Evolutionary conservation across 2,888 invertebrate genomes (phyloP).

Genomic region (Ornithoptera alexandrae): DNA sequence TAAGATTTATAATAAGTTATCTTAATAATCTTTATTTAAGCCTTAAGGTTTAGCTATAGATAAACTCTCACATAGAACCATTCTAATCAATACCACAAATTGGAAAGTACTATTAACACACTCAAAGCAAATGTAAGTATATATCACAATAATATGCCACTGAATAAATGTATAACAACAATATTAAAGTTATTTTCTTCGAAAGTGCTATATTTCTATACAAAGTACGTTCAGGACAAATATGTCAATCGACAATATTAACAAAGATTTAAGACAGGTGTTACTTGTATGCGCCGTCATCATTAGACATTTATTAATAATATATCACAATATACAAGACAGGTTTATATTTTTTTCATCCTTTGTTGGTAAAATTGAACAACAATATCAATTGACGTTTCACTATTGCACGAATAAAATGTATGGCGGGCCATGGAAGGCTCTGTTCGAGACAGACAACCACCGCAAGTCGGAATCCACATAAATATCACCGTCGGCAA

Average conservation of each 20-base stretch:
- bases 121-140: too few species aligned
- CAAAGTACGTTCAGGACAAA: conserved; percentile 47
- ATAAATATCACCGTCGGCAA: conserved; percentile 6
- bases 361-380: conserved; percentile 48
- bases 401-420: conserved; percentile 70
- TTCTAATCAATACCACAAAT: too few species aligned
- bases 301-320: conserved; percentile 36
- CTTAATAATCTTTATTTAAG: too few species aligned
- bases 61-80: too few species aligned
- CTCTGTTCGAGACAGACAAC: conserved; percentile 40
- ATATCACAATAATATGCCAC: too few species aligned
- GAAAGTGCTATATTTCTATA: conserved; percentile 41
- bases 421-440: conserved; percentile 71
- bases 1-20: too few species aligned
- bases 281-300: neutral
- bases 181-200: conserved; percentile 35
- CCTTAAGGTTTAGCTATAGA: too few species aligned
- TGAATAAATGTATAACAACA: too few species aligned
- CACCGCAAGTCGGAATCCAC: conserved; percentile 28
- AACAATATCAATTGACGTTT: conserved; percentile 73
- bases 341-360: conserved; percentile 37
- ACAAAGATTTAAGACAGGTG: conserved; percentile 22
- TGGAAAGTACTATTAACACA: too few species aligned
- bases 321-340: conserved; percentile 32
- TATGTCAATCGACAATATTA: conserved; percentile 41